Conservation (phyloP, 1,140 invertebrate species). For the Plectrocnemia conspersa region DNA sequence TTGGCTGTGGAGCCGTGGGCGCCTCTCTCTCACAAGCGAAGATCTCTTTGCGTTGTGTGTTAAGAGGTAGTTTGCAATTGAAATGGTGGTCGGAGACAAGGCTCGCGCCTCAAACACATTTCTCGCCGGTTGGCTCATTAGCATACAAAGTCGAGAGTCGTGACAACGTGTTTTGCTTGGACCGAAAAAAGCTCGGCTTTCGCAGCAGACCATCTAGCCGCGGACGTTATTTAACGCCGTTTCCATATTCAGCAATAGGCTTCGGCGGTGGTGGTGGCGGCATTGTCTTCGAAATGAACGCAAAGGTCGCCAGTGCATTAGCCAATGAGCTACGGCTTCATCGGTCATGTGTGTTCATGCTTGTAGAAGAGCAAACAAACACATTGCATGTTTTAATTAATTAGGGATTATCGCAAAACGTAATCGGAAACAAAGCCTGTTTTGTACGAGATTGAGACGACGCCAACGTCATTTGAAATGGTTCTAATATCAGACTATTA, state of each 20-base stretch:
- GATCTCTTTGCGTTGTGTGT: conserved; percentile 6
- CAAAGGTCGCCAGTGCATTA: too few relatives aligned
- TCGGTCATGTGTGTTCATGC: too few relatives aligned
- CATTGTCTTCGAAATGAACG: too few relatives aligned
- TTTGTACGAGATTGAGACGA: too few relatives aligned
- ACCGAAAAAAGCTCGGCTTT: conserved; percentile 26
- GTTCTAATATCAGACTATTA: too few relatives aligned
- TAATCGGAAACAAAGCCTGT: too few relatives aligned
- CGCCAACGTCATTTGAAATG: too few relatives aligned
- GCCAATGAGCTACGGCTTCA: too few relatives aligned
- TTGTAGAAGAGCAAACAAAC: too few relatives aligned
- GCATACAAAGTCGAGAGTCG: conserved; percentile 35
- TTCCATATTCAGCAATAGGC: conserved; percentile 25
- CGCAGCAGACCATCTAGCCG: conserved; percentile 17
- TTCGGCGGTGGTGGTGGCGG: not conserved
- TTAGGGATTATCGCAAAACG: too few relatives aligned
- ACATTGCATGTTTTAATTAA: too few relatives aligned
- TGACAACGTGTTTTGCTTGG: conserved; percentile 32
- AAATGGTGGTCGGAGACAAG: conserved; percentile 22
- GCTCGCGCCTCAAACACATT: conserved; percentile 24
- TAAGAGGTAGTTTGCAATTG: conserved; percentile 32
- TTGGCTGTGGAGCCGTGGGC: not conserved
- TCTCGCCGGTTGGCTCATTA: conserved; percentile 30
- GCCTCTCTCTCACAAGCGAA: too few relatives aligned
- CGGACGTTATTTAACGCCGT: conserved; percentile 32